Percentiles rank a stretch among this genome's conserved stretches.
Conservation (phyloP, 2,113 vertebrate species). For the Axis porcinus region DNA sequence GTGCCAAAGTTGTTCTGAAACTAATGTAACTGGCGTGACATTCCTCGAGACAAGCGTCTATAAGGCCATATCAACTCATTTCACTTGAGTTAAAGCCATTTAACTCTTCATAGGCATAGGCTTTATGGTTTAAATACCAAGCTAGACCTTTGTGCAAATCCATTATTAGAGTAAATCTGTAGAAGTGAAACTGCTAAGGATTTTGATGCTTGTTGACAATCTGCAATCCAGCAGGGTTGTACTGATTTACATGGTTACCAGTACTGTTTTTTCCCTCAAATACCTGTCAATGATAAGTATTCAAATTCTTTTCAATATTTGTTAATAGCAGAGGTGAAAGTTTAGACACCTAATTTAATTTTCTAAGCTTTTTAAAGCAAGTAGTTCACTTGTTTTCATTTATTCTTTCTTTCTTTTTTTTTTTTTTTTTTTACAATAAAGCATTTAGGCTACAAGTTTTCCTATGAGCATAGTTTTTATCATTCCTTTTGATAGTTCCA, state of each 20-base stretch:
- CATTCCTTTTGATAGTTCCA: neutral
- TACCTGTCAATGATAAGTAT: neutral
- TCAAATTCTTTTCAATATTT: constrained; percentile 14
- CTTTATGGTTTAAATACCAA: neutral
- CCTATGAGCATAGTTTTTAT: neutral
- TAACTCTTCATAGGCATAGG: neutral
- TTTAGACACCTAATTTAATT: neutral
- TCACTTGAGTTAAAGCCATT: neutral
- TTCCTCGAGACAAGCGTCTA: neutral
- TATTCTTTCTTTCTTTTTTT: neutral
- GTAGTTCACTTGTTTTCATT: neutral
- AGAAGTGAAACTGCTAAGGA: neutral
- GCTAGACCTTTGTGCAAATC: neutral
- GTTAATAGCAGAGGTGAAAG: neutral
- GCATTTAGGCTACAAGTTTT: neutral
- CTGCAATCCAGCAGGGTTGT: neutral
- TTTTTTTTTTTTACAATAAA: neutral
- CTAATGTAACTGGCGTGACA: neutral
- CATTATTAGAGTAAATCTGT: neutral
- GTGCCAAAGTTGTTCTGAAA: neutral
- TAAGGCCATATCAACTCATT: neutral
- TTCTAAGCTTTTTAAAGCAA: neutral
- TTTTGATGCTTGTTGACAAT: neutral
- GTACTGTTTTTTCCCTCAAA: neutral
- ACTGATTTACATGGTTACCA: neutral